phyloP scores from a whole-genome alignment of 2,797 vertebrate species.

The Coendou prehensilis region DNA sequence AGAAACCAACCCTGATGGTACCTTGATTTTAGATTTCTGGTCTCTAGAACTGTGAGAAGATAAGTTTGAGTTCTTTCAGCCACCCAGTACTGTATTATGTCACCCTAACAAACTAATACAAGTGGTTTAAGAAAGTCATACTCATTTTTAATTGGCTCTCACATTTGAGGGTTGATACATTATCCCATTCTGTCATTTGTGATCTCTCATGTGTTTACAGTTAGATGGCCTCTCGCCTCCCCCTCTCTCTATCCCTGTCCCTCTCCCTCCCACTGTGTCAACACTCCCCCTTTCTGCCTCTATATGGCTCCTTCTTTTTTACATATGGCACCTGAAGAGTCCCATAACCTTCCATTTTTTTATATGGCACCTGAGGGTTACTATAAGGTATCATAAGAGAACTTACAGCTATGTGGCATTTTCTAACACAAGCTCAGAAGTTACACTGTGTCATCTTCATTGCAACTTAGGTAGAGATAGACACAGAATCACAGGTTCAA shows the following conservation, averaged over 20 bases:
- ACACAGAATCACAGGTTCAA: background rate
- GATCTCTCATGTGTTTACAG: background rate
- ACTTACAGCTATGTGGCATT: background rate
- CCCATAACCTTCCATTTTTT: background rate
- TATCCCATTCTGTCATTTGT: background rate
- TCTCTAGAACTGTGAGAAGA: background rate
- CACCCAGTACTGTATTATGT: background rate
- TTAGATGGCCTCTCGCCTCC: background rate
- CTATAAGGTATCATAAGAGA: background rate
- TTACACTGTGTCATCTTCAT: background rate
- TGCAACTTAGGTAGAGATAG: background rate
- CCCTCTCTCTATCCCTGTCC: background rate
- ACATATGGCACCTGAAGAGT: background rate
- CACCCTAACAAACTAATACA: background rate
- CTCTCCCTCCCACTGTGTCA: background rate
- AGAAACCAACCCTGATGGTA: background rate
- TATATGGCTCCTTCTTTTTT: background rate
- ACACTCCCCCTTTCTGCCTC: background rate
- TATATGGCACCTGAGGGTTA: background rate
- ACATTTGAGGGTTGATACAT: background rate
- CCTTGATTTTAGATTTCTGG: background rate
- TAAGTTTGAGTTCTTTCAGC: background rate
- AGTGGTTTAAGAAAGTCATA: background rate
- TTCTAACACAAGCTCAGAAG: background rate
- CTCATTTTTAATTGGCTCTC: background rate